These are phyloP conservation scores for Pipistrellus kuhlii DNA, from an alignment of 2,797 vertebrate species.

Conservation along the genomic window DNA sequence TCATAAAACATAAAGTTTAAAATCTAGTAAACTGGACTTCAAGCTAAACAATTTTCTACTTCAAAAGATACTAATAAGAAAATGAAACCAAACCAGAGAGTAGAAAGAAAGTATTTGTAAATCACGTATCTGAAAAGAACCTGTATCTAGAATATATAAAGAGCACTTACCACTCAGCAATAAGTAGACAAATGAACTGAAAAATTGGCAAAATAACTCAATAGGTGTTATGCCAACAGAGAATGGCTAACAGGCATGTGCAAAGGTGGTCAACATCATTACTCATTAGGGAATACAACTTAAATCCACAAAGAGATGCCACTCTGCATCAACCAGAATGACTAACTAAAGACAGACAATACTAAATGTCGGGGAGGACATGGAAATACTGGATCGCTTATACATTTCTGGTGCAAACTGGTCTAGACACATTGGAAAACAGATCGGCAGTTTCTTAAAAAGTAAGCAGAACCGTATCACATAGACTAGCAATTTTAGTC, in stretches of 20 bases:
- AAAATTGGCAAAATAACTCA: background rate
- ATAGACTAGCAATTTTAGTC: background rate
- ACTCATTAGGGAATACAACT: background rate
- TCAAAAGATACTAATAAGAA: slow-evolving; percentile 4
- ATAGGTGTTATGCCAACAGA: background rate
- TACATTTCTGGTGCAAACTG: background rate
- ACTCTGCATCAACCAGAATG: background rate
- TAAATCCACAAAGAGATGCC: background rate
- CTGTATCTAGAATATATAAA: slow-evolving; percentile 21
- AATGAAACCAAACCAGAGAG: background rate
- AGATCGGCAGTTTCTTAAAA: background rate
- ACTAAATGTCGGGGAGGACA: background rate
- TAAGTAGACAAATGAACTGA: background rate
- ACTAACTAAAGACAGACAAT: background rate
- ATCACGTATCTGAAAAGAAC: background rate
- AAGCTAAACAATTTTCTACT: background rate
- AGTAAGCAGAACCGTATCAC: background rate
- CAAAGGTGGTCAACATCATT: background rate
- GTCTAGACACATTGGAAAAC: background rate
- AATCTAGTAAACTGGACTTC: background rate
- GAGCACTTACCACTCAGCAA: background rate
- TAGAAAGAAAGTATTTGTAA: background rate
- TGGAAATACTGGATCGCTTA: background rate
- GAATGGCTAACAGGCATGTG: background rate
- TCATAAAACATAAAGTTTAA: slow-evolving; percentile 9